These are phyloP conservation scores for Stichopus chloronotus DNA, from an alignment of 35 echinoderm and acorn worm genomes.

Conservation along the genomic window DNA sequence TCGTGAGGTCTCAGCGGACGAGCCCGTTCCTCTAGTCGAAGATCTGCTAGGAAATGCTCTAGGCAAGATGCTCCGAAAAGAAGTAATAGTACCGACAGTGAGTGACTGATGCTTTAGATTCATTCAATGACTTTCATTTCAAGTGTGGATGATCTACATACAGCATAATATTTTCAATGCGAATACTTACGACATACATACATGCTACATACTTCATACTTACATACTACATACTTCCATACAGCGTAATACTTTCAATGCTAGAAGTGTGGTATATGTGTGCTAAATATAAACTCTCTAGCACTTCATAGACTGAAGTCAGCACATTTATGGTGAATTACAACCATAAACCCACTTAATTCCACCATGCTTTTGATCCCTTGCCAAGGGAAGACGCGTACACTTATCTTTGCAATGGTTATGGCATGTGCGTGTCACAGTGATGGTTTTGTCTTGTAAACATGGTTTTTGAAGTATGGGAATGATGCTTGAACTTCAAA, in stretches of 20 bases:
- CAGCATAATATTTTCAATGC: not conserved
- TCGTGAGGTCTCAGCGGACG: not conserved
- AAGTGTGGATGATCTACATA: not conserved
- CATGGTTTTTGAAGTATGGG: too few relatives aligned
- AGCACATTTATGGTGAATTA: not conserved
- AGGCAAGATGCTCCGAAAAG: conserved; percentile 6
- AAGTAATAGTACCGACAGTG: not conserved
- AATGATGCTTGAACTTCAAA: too few relatives aligned
- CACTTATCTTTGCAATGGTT: too few relatives aligned
- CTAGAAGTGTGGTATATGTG: not conserved
- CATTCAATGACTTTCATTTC: not conserved
- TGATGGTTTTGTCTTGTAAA: too few relatives aligned
- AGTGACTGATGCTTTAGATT: not conserved
- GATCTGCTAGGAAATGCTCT: conserved; percentile 2
- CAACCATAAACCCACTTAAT: not conserved
- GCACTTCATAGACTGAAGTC: conserved; percentile 12
- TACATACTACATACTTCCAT: too few relatives aligned
- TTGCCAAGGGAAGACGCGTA: too few relatives aligned
- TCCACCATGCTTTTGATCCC: not conserved
- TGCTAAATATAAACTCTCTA: not conserved
- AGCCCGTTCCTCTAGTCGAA: not conserved
- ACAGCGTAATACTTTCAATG: not conserved
- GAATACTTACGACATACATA: too few relatives aligned
- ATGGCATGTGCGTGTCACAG: too few relatives aligned
- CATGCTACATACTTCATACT: too few relatives aligned